A percentile compares a stretch with the other conserved stretches of the same genome.
Conservation (phyloP, 2,797 vertebrate genomes). For the Eulemur albifrons region DNA sequence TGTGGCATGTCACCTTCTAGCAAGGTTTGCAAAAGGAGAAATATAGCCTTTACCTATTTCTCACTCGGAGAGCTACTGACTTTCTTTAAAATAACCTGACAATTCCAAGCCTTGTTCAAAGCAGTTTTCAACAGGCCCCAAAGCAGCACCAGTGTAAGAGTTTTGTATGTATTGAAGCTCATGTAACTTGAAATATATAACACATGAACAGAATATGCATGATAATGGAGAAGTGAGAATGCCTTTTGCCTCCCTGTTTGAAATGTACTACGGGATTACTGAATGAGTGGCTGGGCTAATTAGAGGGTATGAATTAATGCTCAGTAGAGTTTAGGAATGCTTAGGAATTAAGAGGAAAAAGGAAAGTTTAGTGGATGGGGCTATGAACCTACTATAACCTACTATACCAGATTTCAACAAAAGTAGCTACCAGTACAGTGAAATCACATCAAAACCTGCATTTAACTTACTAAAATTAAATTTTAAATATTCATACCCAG, state of each 20-base stretch:
- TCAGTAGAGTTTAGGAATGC: background rate
- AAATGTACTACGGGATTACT: background rate
- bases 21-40: background rate
- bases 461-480: background rate
- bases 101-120: background rate
- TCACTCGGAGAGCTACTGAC: background rate
- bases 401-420: background rate
- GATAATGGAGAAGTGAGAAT: background rate
- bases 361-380: background rate
- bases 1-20: background rate
- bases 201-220: background rate
- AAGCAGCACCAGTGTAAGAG: background rate
- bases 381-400: background rate
- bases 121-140: background rate
- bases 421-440: background rate
- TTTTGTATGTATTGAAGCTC: background rate
- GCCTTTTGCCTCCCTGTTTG: background rate
- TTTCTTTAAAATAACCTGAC: background rate
- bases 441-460: background rate
- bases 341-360: background rate
- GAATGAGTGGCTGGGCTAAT: background rate
- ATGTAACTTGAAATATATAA: background rate
- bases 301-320: background rate
- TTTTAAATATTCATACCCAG: background rate
- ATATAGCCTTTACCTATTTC: background rate